phyloP scores from a whole-genome alignment of 2,113 vertebrate species.

The Paralichthys olivaceus region DNA sequence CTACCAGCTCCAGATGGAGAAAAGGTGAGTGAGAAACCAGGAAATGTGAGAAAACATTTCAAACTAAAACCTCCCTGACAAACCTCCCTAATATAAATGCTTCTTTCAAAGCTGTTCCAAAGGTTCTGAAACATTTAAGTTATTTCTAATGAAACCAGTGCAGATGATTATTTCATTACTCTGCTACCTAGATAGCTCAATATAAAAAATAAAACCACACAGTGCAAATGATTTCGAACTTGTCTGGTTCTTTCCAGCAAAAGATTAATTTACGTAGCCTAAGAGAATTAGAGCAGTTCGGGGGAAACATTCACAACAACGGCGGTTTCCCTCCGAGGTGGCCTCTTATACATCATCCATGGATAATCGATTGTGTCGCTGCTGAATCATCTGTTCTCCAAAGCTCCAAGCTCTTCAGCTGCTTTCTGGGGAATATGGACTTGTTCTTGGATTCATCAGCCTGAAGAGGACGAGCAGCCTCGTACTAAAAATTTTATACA shows the following conservation, averaged over 20 bases:
- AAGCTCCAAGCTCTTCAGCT: slow-evolving; percentile 1
- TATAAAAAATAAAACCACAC: background rate
- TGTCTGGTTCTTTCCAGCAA: background rate
- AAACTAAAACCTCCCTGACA: background rate
- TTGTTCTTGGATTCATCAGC: background rate
- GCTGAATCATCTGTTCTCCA: background rate
- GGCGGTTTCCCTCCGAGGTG: background rate
- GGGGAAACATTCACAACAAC: no score
- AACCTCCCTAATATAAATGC: slow-evolving; percentile 13
- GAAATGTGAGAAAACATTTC: background rate
- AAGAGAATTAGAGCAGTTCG: no score
- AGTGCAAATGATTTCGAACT: background rate
- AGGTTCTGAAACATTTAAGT: slow-evolving; percentile 29
- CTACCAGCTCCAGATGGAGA: no score
- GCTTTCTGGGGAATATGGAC: background rate
- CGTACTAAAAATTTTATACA: background rate
- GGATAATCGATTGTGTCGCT: slow-evolving; percentile 10
- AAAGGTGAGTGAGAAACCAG: no score
- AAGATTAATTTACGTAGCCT: background rate
- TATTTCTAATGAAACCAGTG: background rate
- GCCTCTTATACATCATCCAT: background rate
- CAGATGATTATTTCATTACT: slow-evolving; percentile 1
- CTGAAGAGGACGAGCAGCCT: background rate
- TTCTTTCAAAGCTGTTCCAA: background rate
- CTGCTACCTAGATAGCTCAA: background rate